A percentile compares a stretch with the other conserved stretches of the same genome.
Conservation (phyloP, 1,140 invertebrate species). For the Drosophila arawakana region DNA sequence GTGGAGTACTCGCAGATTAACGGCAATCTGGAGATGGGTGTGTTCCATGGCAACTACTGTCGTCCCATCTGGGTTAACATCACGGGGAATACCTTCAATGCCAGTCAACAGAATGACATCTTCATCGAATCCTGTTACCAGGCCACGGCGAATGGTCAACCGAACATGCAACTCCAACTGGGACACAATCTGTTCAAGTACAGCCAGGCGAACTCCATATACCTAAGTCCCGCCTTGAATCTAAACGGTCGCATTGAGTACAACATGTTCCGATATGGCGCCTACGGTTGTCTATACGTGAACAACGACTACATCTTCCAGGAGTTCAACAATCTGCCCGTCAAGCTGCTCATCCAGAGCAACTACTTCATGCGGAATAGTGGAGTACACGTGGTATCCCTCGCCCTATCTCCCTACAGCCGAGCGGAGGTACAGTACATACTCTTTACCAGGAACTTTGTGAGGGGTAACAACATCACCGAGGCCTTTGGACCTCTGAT, state of each 20-base stretch:
- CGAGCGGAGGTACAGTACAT: slow-evolving; percentile 89
- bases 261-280: slow-evolving; percentile 94
- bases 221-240: slow-evolving; percentile 94
- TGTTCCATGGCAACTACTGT: slow-evolving; percentile 93
- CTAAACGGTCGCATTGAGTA: slow-evolving; percentile 91
- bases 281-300: slow-evolving; percentile 93
- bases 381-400: slow-evolving; percentile 94
- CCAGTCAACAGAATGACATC: slow-evolving; percentile 90
- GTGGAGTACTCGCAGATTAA: slow-evolving; percentile 94
- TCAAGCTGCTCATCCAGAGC: slow-evolving; percentile 91
- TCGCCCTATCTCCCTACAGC: slow-evolving; percentile 95
- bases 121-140: slow-evolving; percentile 92
- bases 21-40: slow-evolving; percentile 92
- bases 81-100: slow-evolving; percentile 93
- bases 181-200: slow-evolving; percentile 93
- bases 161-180: slow-evolving; percentile 89
- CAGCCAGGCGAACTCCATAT: slow-evolving; percentile 91
- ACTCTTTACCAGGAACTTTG: slow-evolving; percentile 94
- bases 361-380: slow-evolving; percentile 95
- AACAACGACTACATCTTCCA: slow-evolving; percentile 89
- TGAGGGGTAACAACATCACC: slow-evolving; percentile 93
- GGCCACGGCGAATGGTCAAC: slow-evolving; percentile 84
- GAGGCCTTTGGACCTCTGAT: slow-evolving; percentile 92
- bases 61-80: slow-evolving; percentile 92
- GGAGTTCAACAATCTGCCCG: slow-evolving; percentile 90